Evolutionary conservation across 2,113 vertebrate species (phyloP), one percentile per base, ranked within the genome.

Genomic region (Synodontis membranacea): DNA sequence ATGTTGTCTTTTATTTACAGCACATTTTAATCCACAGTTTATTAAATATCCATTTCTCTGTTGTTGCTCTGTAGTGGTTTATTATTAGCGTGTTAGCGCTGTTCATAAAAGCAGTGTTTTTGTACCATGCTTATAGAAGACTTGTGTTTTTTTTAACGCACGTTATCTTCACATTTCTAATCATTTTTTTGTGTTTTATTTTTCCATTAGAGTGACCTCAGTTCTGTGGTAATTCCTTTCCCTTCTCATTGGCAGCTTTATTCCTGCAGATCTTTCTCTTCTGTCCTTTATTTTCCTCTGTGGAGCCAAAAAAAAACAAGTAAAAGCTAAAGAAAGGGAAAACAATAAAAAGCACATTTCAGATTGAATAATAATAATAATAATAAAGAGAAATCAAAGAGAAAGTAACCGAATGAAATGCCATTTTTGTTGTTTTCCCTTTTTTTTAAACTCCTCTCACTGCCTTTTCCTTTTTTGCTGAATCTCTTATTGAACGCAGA

Each of bases 151-250:
- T 93, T 95, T 95, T 52, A 34, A 97, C 96, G 96, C 96, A 96
- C 96, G 96, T 97, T 97, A 97, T 96, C 93, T 93, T 95, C 94
- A 97, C 97, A 97, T 97, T 94, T 97, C 97, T 97, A 96, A 98
- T 96, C 90, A 96, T 95, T 97, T 72, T 95, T 37, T 95, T 97
- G 90, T 94, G 90, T 93, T 97, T 97, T 96, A 96, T 98, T 98
- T 97, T 96, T 97, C 95, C 97, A 98, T 99, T 99, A 99, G 98
- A 99, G 97, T 96, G 98, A 99, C 97, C 97, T 99, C 97, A 99
- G 97, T 99, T 99, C 97, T 95, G 98, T 99, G 98, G 98, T 99
- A 99, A 99, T 96, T 97, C 94, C 90, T 96, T 90, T 93, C 96
- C 93, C 90, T 92, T 97, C 95, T 96, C 96, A 96, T 97, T 95